Evolutionary conservation across 2,797 vertebrate species (phyloP), one percentile per base, ranked within the genome.

Genomic region (Morelia viridis): DNA sequence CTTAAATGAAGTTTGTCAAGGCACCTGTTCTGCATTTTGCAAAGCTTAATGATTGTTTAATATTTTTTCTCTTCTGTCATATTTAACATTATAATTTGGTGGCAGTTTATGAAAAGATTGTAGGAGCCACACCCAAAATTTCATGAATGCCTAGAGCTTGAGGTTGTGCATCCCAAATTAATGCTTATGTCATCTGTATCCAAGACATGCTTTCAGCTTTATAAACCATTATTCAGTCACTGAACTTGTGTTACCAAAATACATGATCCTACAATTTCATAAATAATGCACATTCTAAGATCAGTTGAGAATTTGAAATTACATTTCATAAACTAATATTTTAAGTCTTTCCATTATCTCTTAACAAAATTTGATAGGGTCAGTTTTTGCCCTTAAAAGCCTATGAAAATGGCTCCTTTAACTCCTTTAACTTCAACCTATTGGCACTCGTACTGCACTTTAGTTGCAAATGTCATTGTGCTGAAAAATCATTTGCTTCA

Each of bases 321-420:
- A 60, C 22, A 68, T 89, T 89, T 71, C n/a, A 31, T 22, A 76
- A 35, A 56, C 53, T 57, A 71, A 35, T n/a, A 89, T 57, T 68
- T 31, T 31, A 65, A 71, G 64, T 53, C 9, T 68, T 15, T 35
- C 15, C 86, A 83, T 8, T 26, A 41, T 83, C 53, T 22, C 88
- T 58, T 84, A 88, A 83, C 56, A 76, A 76, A 83, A 61, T 50
- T 17, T 1, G 56, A 31, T n/a, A 22, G 15, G 57, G 26, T 58
- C 7, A 76, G 11, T 68, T 28, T 31, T 1, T 0, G 58, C 26
- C 17, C n/a, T 2, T 46, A 50, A 94, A 91, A 85, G 68, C 57
- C 92, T 95, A n/a, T 0, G 68, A 88, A 50, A 94, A 93, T 87
- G 28, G 64, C 28, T 65, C 64, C 35, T 76, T 76, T 76, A 22